Conservation (phyloP, 2,888 invertebrate genomes). For the Dinocampus coccinellae region DNA sequence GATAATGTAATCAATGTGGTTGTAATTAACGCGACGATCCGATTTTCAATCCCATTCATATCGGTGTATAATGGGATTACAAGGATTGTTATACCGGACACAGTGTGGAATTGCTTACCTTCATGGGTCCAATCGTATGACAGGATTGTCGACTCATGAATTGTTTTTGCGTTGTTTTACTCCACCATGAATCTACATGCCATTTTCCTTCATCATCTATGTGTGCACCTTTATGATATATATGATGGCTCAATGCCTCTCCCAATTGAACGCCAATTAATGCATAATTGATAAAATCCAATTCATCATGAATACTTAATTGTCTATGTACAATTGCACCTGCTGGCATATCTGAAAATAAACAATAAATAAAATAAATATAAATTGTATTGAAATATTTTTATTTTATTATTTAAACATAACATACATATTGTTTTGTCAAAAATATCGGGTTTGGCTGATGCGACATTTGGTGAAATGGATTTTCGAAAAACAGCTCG, state of each 20-base stretch:
- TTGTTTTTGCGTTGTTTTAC: constrained; percentile 41
- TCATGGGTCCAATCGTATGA: constrained; percentile 34
- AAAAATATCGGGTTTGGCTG: constrained; percentile 41
- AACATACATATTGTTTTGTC: constrained; percentile 44
- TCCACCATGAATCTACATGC: constrained; percentile 42
- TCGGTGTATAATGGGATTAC: constrained; percentile 34
- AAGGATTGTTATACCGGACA: constrained; percentile 35
- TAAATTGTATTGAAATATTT: not conserved
- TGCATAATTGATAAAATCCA: constrained; percentile 43
- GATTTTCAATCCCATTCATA: constrained; percentile 35
- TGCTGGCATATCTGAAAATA: constrained; percentile 43
- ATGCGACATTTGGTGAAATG: constrained; percentile 38
- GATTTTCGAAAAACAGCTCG: constrained; percentile 37
- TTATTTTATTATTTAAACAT: not conserved
- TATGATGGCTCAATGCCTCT: constrained; percentile 41
- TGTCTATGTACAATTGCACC: constrained; percentile 36
- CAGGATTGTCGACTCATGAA: constrained; percentile 42
- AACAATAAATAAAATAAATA: not conserved
- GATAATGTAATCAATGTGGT: constrained; percentile 31
- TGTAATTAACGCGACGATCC: constrained; percentile 33
- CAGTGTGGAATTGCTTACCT: constrained; percentile 34
- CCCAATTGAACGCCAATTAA: constrained; percentile 46
- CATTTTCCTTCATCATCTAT: constrained; percentile 39
- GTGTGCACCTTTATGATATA: constrained; percentile 43
- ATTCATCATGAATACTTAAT: constrained; percentile 31